phyloP scores from a whole-genome alignment of 2,113 vertebrate species.

The Siniperca chuatsi region DNA sequence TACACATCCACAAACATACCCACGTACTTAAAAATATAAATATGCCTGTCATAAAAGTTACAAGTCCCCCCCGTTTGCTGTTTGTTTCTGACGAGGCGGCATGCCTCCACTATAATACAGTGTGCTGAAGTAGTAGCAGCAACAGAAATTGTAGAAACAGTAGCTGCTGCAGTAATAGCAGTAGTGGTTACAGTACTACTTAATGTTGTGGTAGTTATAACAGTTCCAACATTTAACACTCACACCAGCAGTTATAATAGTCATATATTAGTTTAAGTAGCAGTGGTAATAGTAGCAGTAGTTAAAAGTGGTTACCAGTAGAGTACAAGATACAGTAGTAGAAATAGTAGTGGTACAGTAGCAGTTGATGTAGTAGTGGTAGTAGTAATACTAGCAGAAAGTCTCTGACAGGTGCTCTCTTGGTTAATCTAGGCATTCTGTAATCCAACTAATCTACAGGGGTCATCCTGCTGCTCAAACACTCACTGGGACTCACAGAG shows the following conservation, averaged over 20 bases:
- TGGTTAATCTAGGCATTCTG: slow-evolving; percentile 54
- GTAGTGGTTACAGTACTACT: not conserved
- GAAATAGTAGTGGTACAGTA: not conserved
- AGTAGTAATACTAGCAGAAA: slow-evolving; percentile 10
- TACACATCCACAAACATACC: not conserved
- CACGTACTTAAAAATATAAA: not conserved
- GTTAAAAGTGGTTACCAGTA: not conserved
- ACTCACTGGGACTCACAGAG: slow-evolving; percentile 7
- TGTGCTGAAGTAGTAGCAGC: not conserved
- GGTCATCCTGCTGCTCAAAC: slow-evolving; percentile 19
- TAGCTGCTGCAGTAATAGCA: not conserved
- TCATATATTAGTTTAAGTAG: not conserved
- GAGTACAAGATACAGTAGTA: not conserved
- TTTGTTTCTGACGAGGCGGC: too few species aligned
- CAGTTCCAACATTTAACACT: not conserved
- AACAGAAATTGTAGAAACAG: not conserved
- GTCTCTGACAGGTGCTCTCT: slow-evolving; percentile 59
- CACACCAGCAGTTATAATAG: not conserved
- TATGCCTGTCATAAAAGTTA: not conserved
- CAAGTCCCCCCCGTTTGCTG: too few species aligned
- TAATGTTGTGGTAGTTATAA: too few species aligned
- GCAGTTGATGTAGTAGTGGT: not conserved
- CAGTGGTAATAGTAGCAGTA: not conserved
- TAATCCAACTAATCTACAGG: slow-evolving; percentile 71
- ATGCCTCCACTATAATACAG: not conserved